Evolutionary conservation across 2,113 vertebrate species (phyloP), one percentile per base, ranked within the genome.

Genomic region (Burhinus oedicnemus): DNA sequence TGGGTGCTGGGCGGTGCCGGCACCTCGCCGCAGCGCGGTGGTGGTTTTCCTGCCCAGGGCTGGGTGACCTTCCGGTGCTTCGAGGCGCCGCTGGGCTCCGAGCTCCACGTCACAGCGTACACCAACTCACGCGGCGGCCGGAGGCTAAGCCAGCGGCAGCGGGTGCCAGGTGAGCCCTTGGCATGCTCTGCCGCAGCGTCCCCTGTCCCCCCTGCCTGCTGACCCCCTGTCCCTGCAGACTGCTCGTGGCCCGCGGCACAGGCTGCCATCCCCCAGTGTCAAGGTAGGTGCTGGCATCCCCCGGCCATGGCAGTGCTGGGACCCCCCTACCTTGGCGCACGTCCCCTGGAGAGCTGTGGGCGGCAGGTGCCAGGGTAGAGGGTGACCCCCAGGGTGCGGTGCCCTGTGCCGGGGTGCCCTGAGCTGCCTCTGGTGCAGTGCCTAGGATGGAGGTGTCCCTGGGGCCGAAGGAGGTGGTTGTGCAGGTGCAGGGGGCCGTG

Each of bases 51-150:
- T 96, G 95, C 87, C 21, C 83, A 98, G 98, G 98, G 98, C 9
- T 97, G 96, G 36, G 72, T 98, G 44, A 96, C 95, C 14, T 98
- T 98, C 90, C 97, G 96, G 54, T 98, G 98, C 92, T 98, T 98
- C 0, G 92, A 97, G 84, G 97, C 97, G 0, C 90, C 94, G 2
- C 64, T 98, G 78, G 96, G 97, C 21, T 96, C 96, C 0, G 91
- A 98, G n/a, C 86, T 98, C n/a, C 95, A 21, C 5, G 60, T 98
- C 93, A 96, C 65, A 0, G 97, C 97, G 1, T 98, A 97, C 64
- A 97, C 71, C 3, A 77, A 76, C 38, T 96, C 95, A 4, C 69
- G 8, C 1, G 94, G 98, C 72, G 84, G 13, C 32, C 74, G 25
- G 34, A 89, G 84, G 51, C 96, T 98, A 55, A 97, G 84, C 47